Conservation (phyloP, 2,113 vertebrate genomes). For the Synchiropus splendidus region DNA sequence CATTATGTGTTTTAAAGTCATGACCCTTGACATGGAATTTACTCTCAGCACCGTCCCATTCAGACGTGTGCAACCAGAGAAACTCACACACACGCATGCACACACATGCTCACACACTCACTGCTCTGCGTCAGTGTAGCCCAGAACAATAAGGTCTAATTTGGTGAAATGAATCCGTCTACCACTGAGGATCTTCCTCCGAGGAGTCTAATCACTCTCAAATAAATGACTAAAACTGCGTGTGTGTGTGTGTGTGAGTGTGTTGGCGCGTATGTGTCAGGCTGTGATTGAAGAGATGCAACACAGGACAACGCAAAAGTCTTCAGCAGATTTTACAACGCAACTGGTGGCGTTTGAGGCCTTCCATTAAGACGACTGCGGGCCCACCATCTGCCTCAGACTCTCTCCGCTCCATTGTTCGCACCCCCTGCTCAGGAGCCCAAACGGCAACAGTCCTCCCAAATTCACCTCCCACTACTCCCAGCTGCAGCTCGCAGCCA, state of each 20-base stretch:
- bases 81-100: constrained; percentile 6
- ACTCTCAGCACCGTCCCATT: too few species aligned
- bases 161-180: constrained; percentile 39
- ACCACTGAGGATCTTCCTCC: constrained; percentile 26
- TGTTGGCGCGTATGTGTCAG: constrained; percentile 5
- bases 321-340: constrained; percentile 1
- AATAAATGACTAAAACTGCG: constrained; percentile 24
- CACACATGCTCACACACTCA: constrained; percentile 8
- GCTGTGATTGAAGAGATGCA: constrained; percentile 1
- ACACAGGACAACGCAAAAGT: background rate
- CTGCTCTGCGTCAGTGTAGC: constrained; percentile 20
- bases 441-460: constrained; percentile 3
- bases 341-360: constrained; percentile 2
- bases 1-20: too few species aligned
- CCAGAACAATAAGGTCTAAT: constrained; percentile 44
- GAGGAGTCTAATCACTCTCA: constrained; percentile 26
- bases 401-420: constrained; percentile 13
- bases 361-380: background rate
- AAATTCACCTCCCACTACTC: background rate
- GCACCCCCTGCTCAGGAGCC: background rate
- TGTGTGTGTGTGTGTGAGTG: constrained; percentile 1
- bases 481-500: constrained; percentile 2
- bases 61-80: too few species aligned
- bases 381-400: constrained; percentile 4
- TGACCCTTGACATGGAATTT: too few species aligned